Conservation (phyloP, 1,140 invertebrate species). For the Dolichoris vasculosae region DNA sequence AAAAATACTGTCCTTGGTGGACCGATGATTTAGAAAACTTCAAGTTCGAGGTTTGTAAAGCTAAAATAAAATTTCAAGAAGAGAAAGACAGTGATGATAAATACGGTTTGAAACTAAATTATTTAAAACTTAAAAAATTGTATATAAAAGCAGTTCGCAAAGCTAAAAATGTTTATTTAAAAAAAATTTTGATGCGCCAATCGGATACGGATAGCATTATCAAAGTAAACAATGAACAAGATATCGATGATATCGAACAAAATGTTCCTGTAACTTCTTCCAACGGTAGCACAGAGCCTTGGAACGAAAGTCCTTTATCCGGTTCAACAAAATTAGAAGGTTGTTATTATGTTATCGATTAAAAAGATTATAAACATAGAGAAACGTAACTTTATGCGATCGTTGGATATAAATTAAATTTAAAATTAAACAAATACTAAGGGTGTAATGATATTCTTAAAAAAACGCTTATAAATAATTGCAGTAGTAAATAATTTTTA, state of each 20-base stretch:
- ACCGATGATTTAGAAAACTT: neutral
- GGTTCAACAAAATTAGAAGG: neutral
- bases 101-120: neutral
- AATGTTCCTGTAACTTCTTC: neutral
- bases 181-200: neutral
- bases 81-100: neutral
- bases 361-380: neutral
- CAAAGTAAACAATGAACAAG: neutral
- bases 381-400: neutral
- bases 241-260: neutral
- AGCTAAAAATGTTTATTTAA: neutral
- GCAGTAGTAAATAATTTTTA: too few species aligned
- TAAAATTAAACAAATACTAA: too few species aligned
- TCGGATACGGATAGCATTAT: neutral
- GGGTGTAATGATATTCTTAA: too few species aligned
- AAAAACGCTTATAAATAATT: too few species aligned
- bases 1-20: neutral
- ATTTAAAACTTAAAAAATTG: neutral
- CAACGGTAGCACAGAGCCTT: slow-evolving; percentile 4
- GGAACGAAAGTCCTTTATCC: neutral
- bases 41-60: neutral
- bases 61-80: neutral
- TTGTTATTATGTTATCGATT: neutral
- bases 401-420: too few species aligned
- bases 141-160: neutral